A percentile compares a stretch with the other conserved stretches of the same genome.
Conservation (phyloP, 1,140 invertebrate species). For the Nylanderia fulva region DNA sequence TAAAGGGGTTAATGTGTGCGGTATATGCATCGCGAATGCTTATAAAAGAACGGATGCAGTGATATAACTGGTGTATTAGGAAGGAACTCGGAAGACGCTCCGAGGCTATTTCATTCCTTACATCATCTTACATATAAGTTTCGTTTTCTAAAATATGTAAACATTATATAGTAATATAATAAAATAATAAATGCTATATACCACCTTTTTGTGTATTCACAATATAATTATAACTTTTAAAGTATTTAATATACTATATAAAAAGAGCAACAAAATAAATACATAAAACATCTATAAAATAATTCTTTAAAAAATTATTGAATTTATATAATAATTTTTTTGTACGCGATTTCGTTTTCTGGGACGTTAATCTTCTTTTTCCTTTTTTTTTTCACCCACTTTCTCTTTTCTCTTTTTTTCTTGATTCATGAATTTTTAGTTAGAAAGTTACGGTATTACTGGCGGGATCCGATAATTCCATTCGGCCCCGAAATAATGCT, state of each 20-base stretch:
- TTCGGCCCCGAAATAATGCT: conserved; percentile 28
- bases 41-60: conserved; percentile 35
- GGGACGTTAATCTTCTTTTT: not conserved
- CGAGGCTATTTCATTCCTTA: not conserved
- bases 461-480: conserved; percentile 22
- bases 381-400: too few relatives aligned
- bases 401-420: not conserved
- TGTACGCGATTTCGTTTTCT: not conserved
- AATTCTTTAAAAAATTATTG: not conserved
- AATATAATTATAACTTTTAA: not conserved
- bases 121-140: not conserved
- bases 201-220: too few relatives aligned
- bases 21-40: conserved; percentile 4
- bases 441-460: conserved; percentile 13
- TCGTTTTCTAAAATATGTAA: too few relatives aligned
- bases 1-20: not conserved
- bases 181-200: not conserved
- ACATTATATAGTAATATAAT: conserved; percentile 9
- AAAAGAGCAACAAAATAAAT: not conserved
- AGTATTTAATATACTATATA: not conserved
- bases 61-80: conserved; percentile 9
- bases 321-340: not conserved
- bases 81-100: not conserved
- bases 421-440: not conserved
- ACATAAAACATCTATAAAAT: not conserved